Conservation (phyloP, 2,888 invertebrate species). For the Drosophila nigricruria region DNA sequence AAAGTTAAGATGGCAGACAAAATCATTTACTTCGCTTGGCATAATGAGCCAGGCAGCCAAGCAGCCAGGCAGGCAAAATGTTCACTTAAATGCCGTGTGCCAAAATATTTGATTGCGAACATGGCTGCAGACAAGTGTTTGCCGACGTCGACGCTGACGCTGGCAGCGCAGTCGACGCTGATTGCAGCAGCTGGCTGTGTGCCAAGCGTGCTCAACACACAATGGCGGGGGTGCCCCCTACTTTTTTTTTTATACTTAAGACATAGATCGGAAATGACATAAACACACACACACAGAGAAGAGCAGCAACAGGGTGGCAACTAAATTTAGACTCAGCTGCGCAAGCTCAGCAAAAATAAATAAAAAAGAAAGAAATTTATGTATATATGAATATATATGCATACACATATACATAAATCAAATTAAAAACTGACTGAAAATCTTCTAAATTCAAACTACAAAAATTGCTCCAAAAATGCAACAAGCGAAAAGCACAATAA, state of each 20-base stretch:
- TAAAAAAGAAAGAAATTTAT: constrained; percentile 12
- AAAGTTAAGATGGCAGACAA: not conserved
- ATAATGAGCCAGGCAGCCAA: constrained; percentile 32
- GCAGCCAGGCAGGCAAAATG: too few relatives aligned
- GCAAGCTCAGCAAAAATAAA: constrained; percentile 38
- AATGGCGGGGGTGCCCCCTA: constrained; percentile 50
- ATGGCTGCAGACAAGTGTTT: constrained; percentile 47
- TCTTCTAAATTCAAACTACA: constrained; percentile 28
- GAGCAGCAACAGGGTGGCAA: constrained; percentile 45
- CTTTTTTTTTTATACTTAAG: constrained; percentile 7
- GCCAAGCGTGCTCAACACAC: constrained; percentile 57
- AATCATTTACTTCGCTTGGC: constrained; percentile 17
- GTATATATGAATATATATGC: constrained; percentile 16
- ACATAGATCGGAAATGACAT: constrained; percentile 66
- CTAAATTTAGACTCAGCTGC: constrained; percentile 71
- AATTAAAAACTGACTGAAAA: constrained; percentile 44
- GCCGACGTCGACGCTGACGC: constrained; percentile 8
- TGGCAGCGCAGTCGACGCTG: constrained; percentile 2
- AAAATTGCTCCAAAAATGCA: constrained; percentile 68
- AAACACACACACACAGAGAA: not conserved
- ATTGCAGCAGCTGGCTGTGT: constrained; percentile 46
- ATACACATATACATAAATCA: constrained; percentile 24
- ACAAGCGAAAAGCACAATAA: constrained; percentile 28
- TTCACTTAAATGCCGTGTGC: constrained; percentile 25
- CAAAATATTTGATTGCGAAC: constrained; percentile 34